These are phyloP conservation scores for Teleogryllus occipitalis DNA, from an alignment of 1,140 invertebrate genomes.

Conservation along the genomic window DNA sequence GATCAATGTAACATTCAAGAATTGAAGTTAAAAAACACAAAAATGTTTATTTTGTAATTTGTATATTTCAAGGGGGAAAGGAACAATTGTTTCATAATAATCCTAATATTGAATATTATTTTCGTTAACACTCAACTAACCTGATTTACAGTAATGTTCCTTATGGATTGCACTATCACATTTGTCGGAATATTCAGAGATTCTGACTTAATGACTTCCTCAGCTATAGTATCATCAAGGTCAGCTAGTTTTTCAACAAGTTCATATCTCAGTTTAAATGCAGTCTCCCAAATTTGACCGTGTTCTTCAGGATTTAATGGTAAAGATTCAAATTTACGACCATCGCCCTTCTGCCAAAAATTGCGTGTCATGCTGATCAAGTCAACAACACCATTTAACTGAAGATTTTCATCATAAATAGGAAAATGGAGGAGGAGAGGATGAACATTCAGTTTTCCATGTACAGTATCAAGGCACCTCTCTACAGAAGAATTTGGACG, in stretches of 20 bases:
- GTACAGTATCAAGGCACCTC: constrained; percentile 63
- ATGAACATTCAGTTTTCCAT: constrained; percentile 60
- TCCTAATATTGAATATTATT: no score
- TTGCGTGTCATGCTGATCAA: constrained; percentile 48
- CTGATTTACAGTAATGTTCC: constrained; percentile 50
- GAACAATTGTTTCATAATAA: no score
- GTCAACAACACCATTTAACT: constrained; percentile 63
- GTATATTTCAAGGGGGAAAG: no score
- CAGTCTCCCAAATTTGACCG: constrained; percentile 41
- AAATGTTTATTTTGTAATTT: no score
- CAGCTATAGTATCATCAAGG: constrained; percentile 70
- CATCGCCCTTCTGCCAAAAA: not conserved
- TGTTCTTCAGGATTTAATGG: constrained; percentile 35
- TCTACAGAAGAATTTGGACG: constrained; percentile 64
- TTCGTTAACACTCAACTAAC: not conserved
- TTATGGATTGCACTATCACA: constrained; percentile 55
- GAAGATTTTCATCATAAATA: constrained; percentile 40
- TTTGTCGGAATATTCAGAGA: constrained; percentile 55
- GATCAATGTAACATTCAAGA: no score
- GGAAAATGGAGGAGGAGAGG: constrained; percentile 72
- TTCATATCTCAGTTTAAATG: constrained; percentile 44
- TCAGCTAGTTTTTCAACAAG: constrained; percentile 72
- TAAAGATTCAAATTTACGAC: constrained; percentile 34
- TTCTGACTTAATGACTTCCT: constrained; percentile 66
- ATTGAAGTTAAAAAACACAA: no score